Evolutionary conservation across 2,888 invertebrate genomes (phyloP).

Genomic region (Aporophyla lueneburgensis): DNA sequence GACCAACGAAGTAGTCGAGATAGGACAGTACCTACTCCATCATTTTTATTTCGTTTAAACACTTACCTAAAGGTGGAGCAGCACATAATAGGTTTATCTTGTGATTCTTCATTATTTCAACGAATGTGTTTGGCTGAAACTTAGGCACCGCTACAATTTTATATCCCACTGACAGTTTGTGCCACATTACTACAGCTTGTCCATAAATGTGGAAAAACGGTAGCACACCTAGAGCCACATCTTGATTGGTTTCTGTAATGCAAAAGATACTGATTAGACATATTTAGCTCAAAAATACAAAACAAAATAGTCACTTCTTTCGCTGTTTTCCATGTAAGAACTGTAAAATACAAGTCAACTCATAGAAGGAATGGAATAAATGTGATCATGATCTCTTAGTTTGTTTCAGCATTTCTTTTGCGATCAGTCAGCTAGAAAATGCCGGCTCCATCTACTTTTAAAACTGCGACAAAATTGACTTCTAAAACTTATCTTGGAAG

Average conservation of each 20-base stretch:
- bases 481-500: too few species aligned
- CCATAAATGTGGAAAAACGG: constrained; percentile 96
- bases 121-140: constrained; percentile 93
- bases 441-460: too few species aligned
- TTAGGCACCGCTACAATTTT: constrained; percentile 93
- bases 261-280: background rate
- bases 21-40: background rate
- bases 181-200: constrained; percentile 89
- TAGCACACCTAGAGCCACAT: constrained; percentile 91
- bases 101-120: constrained; percentile 91
- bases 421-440: too few species aligned
- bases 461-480: too few species aligned
- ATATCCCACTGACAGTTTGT: constrained; percentile 90
- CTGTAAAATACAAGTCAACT: background rate
- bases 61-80: constrained; percentile 94
- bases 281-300: too few species aligned
- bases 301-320: background rate
- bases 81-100: constrained; percentile 91
- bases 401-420: too few species aligned
- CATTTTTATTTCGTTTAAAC: background rate
- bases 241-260: constrained; percentile 88
- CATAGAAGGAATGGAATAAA: background rate
- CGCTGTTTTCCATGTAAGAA: background rate
- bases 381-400: too few species aligned
- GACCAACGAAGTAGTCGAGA: background rate